Evolutionary conservation across 2,888 invertebrate species (phyloP), one percentile per base, ranked within the genome.

Genomic region (Apotomis turbidana): DNA sequence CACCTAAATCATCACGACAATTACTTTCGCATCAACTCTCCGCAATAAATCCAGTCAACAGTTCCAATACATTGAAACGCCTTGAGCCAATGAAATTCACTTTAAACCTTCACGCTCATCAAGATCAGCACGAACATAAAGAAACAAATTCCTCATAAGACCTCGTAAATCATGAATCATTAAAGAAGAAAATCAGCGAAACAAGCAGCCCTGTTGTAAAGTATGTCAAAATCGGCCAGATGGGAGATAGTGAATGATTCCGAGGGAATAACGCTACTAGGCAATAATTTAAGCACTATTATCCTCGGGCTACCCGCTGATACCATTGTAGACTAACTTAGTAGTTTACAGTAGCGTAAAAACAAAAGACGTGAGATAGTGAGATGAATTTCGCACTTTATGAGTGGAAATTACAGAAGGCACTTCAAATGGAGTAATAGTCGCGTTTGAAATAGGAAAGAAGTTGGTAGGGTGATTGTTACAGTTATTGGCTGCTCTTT

Each of bases 161-260:
- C 76, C 75, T 79, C 80, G 80, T 87, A 88, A 84, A 89, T 89
- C 87, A 86, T 76, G 75, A 76, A 78, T 89, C 88, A 88, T 89
- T 89, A 89, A 85, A 80, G 74, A 77, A 81, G 82, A 81, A 84
- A 85, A 87, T 84, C 83, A 83, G 79, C 77, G 82, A 79, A 77
- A 78, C 83, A 79, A 77, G 79, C 83, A 86, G 80, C 83, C 83
- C 83, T 85, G 86, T 81, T 85, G 84, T 90, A 90, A 90, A 90
- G 79, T 83, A 88, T 83, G 86, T 88, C 88, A 86, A 81, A 82
- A 84, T 78, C 78, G 79, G 81, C 84, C 83, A 89, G 90, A 91
- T 91, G 88, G 81, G 77, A 86, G 90, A 91, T 91, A 90, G 86
- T 79, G 85, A 84, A 83, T 85, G 88, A 86, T 85, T 88, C 81